Evolutionary conservation across 37 sponge, comb jelly and placozoan species (phyloP).

Genomic region (Trichoplax adhaerens): DNA sequence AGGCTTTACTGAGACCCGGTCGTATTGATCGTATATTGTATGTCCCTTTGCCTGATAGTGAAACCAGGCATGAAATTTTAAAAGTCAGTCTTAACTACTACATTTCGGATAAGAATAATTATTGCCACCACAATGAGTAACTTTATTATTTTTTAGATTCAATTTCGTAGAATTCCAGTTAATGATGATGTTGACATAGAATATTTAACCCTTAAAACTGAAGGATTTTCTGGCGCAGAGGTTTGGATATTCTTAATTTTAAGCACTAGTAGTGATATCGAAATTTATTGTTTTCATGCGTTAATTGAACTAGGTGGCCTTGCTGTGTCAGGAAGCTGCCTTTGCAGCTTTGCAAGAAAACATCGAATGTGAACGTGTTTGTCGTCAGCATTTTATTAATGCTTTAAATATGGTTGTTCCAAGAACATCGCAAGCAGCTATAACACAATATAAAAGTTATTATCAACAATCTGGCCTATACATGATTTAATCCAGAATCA

Average conservation of each 20-base stretch:
- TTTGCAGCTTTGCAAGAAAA: conserved; percentile 58
- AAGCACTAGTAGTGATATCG: background rate
- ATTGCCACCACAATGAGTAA: conserved; percentile 5
- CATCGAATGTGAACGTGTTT: conserved; percentile 6
- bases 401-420: too few relatives aligned
- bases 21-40: conserved; percentile 73
- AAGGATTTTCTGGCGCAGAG: conserved; percentile 83
- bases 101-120: too few relatives aligned
- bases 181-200: conserved; percentile 35
- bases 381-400: too few relatives aligned
- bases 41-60: conserved; percentile 69
- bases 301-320: conserved; percentile 40
- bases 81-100: conserved; percentile 12
- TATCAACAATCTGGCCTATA: too few relatives aligned
- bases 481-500: too few relatives aligned
- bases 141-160: conserved; percentile 1
- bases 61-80: conserved; percentile 65
- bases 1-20: conserved; percentile 89
- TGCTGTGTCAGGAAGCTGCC: conserved; percentile 79
- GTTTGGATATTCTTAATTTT: conserved; percentile 17
- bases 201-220: conserved; percentile 27
- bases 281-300: background rate
- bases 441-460: too few relatives aligned
- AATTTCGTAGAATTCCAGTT: conserved; percentile 43
- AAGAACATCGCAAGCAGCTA: too few relatives aligned